Evolutionary conservation across 37 sponge, comb jelly and placozoan species (phyloP), one percentile per base, ranked within the genome.

Genomic region (Axinella damicornis): DNA sequence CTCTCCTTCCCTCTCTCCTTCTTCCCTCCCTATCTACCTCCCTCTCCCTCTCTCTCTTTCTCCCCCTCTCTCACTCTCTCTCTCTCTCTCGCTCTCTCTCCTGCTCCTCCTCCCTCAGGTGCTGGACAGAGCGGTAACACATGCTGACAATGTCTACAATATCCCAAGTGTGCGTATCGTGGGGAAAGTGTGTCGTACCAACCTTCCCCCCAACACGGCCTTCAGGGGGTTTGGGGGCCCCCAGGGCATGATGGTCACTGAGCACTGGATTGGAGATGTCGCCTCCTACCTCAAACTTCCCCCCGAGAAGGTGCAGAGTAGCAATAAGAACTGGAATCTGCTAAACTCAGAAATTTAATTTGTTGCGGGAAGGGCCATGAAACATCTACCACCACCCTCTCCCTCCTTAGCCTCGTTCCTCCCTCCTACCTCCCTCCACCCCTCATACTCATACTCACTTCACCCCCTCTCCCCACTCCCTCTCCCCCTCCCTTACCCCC

Each of bases 141-240:
- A 88, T 79, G 39, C 77, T 14, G 89, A 85, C n/a, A 93, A 93
- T 62, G 76, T 72, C 53, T 96, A 96, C 69, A 53, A 81, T 21
- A 84, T 93, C 34, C 94, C 97, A 28, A 90, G 90, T 57, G 19
- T 78, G 15, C 70, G 54, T 28, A 69, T 84, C 27, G 58, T 30
- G 5, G 94, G 86, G 13, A 64, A 39, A 20, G 38, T 68, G 22
- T 96, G 97, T 63, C 70, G 57, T 19, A 96, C 97, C 24, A 90
- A 93, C 55, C 72, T 96, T 17, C 83, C 97, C 17, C 85, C 97
- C 24, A 91, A 90, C 40, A 96, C 97, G 57, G 94, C 94, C 22
- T 96, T 96, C 86, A 63, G 97, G 46, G 94, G 97, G 2, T 96
- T 96, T 80, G 97, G 97, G 39, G 91, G 87, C 11, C 93, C 97